phyloP scores from a whole-genome alignment of 2,888 invertebrate species.

The Hermaeophaga mercurialis region DNA sequence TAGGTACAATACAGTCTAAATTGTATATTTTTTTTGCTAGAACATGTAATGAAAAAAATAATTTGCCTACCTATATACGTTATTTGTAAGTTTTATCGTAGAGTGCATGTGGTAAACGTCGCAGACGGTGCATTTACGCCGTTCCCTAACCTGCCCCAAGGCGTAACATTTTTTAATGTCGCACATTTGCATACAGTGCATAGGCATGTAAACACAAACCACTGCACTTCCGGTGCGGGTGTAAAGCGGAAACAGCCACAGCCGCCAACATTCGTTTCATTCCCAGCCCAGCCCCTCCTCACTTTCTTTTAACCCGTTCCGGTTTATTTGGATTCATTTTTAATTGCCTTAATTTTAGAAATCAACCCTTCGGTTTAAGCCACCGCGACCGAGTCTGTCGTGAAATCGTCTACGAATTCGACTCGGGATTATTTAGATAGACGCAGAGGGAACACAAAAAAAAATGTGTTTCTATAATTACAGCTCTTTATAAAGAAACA shows the following conservation, averaged over 20 bases:
- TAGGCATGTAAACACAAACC: conserved; percentile 52
- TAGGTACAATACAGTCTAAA: no score
- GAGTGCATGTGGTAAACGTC: no score
- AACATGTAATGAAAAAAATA: no score
- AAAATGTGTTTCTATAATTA: no score
- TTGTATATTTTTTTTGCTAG: no score
- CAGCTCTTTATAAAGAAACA: no score
- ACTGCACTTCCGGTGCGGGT: conserved; percentile 51
- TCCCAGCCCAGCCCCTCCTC: conserved; percentile 18
- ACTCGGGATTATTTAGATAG: no score
- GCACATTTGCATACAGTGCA: conserved; percentile 50
- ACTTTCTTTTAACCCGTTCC: conserved; percentile 32
- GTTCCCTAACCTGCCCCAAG: conserved; percentile 48
- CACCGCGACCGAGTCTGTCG: no score
- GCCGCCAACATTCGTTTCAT: conserved; percentile 47
- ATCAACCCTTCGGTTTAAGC: conserved; percentile 4
- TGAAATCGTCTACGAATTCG: no score
- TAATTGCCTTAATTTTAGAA: conserved; percentile 32
- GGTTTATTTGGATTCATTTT: conserved; percentile 32
- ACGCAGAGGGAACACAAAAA: no score
- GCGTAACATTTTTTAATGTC: conserved; percentile 51
- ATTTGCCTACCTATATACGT: no score
- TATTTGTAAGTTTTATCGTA: no score
- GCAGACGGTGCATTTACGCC: conserved; percentile 13
- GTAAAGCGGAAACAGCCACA: conserved; percentile 50